Evolutionary conservation across 2,113 vertebrate genomes (phyloP).

Genomic region (Corythornis cristatus): DNA sequence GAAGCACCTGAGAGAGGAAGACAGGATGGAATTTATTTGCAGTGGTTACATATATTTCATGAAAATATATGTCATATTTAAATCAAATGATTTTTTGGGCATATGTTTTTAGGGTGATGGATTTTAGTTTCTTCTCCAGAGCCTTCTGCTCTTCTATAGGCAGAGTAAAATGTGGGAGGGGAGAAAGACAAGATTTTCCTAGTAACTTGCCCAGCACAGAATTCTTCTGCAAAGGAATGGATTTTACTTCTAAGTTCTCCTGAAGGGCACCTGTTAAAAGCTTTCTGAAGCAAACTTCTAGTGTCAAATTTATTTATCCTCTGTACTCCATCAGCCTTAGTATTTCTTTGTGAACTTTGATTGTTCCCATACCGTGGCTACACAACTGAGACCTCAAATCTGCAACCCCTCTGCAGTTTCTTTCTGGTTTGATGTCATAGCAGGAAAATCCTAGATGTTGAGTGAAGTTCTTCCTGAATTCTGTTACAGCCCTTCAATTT

Average conservation of each 20-base stretch:
- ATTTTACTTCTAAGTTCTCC: not conserved
- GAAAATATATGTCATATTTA: not conserved
- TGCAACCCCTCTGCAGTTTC: not conserved
- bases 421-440: not conserved
- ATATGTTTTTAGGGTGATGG: not conserved
- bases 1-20: not conserved
- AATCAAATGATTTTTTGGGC: fast-evolving
- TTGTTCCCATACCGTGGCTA: not conserved
- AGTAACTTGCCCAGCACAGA: not conserved
- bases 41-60: not conserved
- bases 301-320: not conserved
- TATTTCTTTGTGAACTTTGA: not conserved
- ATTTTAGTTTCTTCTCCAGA: not conserved
- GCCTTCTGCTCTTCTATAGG: not conserved
- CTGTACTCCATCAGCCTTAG: not conserved
- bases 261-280: not conserved
- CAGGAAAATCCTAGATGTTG: not conserved
- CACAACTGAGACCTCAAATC: not conserved
- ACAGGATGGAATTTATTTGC: not conserved
- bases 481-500: not conserved
- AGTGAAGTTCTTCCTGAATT: not conserved
- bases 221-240: not conserved
- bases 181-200: not conserved
- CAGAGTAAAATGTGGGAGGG: not conserved
- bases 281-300: not conserved